Conservation (phyloP, 1,140 invertebrate genomes). For the Lucilia sericata region DNA sequence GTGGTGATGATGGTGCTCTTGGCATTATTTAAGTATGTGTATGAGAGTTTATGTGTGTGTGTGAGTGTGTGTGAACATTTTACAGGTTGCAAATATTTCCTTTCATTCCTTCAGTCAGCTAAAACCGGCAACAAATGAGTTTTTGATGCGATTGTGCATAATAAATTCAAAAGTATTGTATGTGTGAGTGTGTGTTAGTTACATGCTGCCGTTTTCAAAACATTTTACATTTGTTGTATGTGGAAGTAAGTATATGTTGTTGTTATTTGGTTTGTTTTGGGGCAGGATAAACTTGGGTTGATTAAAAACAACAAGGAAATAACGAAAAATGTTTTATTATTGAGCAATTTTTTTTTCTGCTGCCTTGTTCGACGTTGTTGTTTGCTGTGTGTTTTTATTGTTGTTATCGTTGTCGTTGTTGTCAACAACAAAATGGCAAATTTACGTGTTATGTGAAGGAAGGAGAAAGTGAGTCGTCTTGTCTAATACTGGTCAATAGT, state of each 20-base stretch:
- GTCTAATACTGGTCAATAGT: no score
- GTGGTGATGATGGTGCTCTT: no score
- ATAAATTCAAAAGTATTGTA: conserved; percentile 16
- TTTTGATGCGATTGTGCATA: conserved; percentile 42
- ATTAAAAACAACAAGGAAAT: not conserved
- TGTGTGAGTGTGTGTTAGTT: not conserved
- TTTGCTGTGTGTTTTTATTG: not conserved
- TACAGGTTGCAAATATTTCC: conserved; percentile 19
- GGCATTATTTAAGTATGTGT: not conserved
- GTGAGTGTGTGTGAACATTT: not conserved
- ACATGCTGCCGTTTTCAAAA: not conserved
- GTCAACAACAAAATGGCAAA: not conserved
- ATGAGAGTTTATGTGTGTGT: not conserved
- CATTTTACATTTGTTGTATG: not conserved
- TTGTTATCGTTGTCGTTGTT: not conserved
- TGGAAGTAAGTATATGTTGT: not conserved
- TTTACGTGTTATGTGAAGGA: not conserved
- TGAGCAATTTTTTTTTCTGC: conserved; percentile 7
- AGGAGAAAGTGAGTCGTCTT: not conserved
- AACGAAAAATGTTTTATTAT: conserved; percentile 3
- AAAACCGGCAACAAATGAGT: conserved; percentile 31
- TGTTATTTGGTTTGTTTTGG: not conserved
- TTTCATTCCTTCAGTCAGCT: not conserved
- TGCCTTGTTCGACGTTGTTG: not conserved
- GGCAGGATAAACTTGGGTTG: conserved; percentile 5